Base-by-base conservation (phyloP, 2,113 vertebrate species). In the Synodontis membranacea region DNA sequence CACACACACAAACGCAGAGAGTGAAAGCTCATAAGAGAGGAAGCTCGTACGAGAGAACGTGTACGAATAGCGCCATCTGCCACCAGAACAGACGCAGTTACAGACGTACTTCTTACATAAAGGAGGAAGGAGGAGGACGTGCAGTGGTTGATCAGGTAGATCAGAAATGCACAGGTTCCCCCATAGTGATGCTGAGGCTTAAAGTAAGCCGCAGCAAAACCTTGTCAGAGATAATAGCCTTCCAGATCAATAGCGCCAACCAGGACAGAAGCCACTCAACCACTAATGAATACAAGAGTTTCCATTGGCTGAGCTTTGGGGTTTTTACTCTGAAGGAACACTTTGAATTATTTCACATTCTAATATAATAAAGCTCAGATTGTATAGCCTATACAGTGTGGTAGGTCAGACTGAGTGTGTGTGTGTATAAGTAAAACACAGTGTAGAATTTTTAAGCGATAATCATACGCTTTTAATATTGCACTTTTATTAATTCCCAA, bases 261-360 rank as follows among this genome's bases (percentile, higher is more conserved):
- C 91, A 52, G 86, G 86, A 89, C 85, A 90, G 84, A 93, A 92
- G 91, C 93, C 93, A 89, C 92, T 93, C 84, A 88, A 94, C 94
- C 95, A 88, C 95, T 93, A 94, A 96, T 95, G 91, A 94, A 95
- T 94, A 91, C 90, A 83, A 83, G 89, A 92, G 88, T 76, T 91
- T 86, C 48, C 78, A 88, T 56, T 0, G 39, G 54, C 72, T 76
- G 28, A 64, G 64, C 37, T 34, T 23, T 81, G 46, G 46, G 39
- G 50, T 83, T 85, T 83, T 64, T n/a, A 58, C 50, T 42, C 9
- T 52, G 80, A 31, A 72, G 52, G 10, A 85, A n/a, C 28, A 8
- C 8, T 31, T 83, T 76, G 19, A 76, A 85, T 82, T n/a, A 28
- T 56, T 85, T 39, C 1, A 83, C 62, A 72, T 64, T 39, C 56